Evolutionary conservation across 2,113 vertebrate species (phyloP).

Genomic region (Notiomystis cincta): DNA sequence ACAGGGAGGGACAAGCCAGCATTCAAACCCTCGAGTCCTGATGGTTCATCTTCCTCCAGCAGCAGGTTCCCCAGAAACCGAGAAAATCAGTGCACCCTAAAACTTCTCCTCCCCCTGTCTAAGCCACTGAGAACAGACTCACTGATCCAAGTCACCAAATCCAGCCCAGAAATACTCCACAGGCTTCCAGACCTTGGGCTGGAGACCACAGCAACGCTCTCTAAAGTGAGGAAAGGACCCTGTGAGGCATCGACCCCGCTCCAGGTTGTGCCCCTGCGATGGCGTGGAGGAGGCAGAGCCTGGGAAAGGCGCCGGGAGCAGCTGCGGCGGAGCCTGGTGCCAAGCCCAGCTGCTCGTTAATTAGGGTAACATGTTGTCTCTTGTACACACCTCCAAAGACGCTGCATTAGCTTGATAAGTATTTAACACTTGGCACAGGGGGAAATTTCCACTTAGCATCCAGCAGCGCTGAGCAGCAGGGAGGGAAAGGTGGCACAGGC

Average conservation of each 20-base stretch:
- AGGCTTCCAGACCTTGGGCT: fast-evolving
- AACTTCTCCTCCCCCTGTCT: neutral
- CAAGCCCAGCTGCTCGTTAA: conserved; percentile 51
- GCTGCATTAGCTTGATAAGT: conserved; percentile 35
- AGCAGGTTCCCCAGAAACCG: neutral
- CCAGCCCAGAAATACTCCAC: neutral
- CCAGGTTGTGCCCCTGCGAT: neutral
- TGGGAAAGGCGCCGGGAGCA: conserved; percentile 41
- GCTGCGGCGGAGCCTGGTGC: conserved; percentile 3
- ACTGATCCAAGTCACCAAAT: fast-evolving
- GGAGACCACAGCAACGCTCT: neutral
- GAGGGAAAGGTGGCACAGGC: conserved; percentile 2
- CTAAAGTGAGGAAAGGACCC: neutral
- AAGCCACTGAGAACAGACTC: fast-evolving
- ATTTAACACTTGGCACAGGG: conserved; percentile 41
- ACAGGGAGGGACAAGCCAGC: neutral
- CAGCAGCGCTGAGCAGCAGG: neutral
- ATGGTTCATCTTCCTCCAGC: neutral
- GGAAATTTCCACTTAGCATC: conserved; percentile 47
- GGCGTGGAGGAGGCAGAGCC: neutral
- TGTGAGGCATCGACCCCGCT: neutral
- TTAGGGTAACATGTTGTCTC: conserved; percentile 55
- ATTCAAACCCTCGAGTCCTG: fast-evolving
- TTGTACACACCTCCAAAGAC: conserved; percentile 49
- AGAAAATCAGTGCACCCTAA: neutral